Evolutionary conservation across 2,797 vertebrate species (phyloP), one percentile per base, ranked within the genome.

Genomic region (Microctenopoma stevenorrisi): DNA sequence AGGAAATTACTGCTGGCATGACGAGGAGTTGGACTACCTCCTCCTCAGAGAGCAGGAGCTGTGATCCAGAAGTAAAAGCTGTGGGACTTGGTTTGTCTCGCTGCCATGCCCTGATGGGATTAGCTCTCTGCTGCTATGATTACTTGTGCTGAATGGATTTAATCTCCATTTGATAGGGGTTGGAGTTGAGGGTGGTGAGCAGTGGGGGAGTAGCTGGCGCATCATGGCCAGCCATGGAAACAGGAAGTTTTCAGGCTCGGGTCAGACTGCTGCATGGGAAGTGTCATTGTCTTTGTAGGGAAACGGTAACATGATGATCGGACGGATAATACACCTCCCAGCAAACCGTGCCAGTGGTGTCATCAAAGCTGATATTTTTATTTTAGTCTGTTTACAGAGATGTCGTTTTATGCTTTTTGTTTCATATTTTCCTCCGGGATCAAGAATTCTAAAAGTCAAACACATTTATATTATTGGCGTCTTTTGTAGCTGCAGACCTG

Each of bases 11-110:
- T 22, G 53, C 35, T 50, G 48, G 50, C 57, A 1, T 2, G 89
- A 93, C 87, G 13, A 93, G 94, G 91, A 95, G n/a, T n/a, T 96
- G 73, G 94, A 95, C 71, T 85, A 91, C 13, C 28, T 95, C 78
- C 94, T 94, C 67, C 92, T 95, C 47, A 94, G 93, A 73, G 96
- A 95, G 87, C 93, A 89, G 68, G 94, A 96, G 85, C 63, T 9
- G 2, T 40, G 68, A 76, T 76, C 76, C 64, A 53, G 50, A 50
- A 64, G 72, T 42, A 9, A 62, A 72, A 75, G 48, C 68, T 71
- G 28, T 16, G 18, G 30, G 43, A 49, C 60, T 77, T 1, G 0
- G 64, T 76, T 64, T 72, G 53, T 59, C 61, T 43, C 37, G 67
- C 60, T 70, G 76, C 56, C 63, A 0, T 37, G 64, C n/a, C 33